Base-by-base conservation (phyloP, 2,113 vertebrate genomes). In the Crotalus viridis region DNA sequence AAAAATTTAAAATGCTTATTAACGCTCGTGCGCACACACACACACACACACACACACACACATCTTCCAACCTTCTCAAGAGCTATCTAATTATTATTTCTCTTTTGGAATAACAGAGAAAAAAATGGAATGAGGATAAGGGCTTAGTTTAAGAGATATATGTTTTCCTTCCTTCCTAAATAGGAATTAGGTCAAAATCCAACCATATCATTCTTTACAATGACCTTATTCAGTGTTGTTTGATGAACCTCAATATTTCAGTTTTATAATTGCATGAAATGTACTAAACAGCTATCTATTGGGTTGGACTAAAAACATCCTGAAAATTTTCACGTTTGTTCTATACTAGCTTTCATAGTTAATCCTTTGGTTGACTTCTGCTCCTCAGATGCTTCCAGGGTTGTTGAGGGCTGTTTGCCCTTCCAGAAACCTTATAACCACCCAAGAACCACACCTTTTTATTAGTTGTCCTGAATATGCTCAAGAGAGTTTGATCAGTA, bases 401-500 rank as follows among this genome's bases (percentile, higher is more conserved):
- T 95, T 92, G n/a, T 91, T 39, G 0, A 0, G 69, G 69, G 15
- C 6, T n/a, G 39, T 89, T 91, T 93, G 10, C 5, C 88, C 9
- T 89, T 10, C 87, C 95, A 10, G 54, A 94, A 94, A 95, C 61
- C 92, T 95, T 81, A 92, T 2, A 91, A 46, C 28, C 81, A 94
- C 5, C 33, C n/a, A 94, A 61, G 59, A 91, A 93, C 6, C 46
- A 59, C 26, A 28, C 1, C 59, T 46, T 94, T 92, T 94, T 55
- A 94, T 91, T 95, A 46, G 28, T 94, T 95, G 74, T 94, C 87
- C 88, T 94, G 39, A 91, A 89, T 92, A 55, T 88, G 51, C 89
- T 87, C 13, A 95, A 92, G 54, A 96, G 94, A 1, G 92, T 94
- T 92, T 90, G 94, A 92, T 96, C 91, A 96, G 93, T 89, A 92